A percentile compares a stretch with the other conserved stretches of the same genome.
These are phyloP conservation scores for Anguilla japonica DNA, from an alignment of 2,113 vertebrate species.

Conservation along the genomic window DNA sequence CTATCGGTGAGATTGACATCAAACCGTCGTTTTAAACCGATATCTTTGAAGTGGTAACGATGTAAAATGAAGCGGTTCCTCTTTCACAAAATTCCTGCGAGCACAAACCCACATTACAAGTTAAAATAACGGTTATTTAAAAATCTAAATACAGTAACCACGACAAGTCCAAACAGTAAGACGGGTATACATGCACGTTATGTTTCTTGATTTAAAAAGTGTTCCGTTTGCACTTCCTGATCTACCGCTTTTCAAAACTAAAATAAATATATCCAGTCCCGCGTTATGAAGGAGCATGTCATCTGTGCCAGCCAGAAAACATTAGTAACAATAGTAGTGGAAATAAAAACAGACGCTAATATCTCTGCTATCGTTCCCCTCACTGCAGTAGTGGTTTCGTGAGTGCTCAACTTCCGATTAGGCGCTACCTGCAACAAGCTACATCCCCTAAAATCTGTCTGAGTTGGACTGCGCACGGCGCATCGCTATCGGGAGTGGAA, in stretches of 20 bases:
- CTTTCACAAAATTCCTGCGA: constrained; percentile 12
- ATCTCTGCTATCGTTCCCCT: not conserved
- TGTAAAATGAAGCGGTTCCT: not conserved
- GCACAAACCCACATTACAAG: constrained; percentile 4
- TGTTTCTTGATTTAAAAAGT: constrained; percentile 19
- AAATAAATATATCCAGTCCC: constrained; percentile 14
- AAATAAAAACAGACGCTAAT: constrained; percentile 12
- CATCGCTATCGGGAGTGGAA: not conserved
- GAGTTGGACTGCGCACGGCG: too few relatives aligned
- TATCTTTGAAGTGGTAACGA: constrained; percentile 17
- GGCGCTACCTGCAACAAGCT: not conserved
- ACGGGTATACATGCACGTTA: constrained; percentile 26
- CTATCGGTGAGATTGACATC: not conserved
- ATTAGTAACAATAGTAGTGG: constrained; percentile 59
- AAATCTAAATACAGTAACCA: not conserved
- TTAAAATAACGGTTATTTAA: not conserved
- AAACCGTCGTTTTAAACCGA: not conserved
- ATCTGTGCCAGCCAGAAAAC: constrained; percentile 71
- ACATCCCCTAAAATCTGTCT: not conserved
- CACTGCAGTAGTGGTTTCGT: not conserved
- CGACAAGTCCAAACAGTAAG: constrained; percentile 7
- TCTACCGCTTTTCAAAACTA: constrained; percentile 33
- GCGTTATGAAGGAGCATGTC: constrained; percentile 38
- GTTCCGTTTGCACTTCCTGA: constrained; percentile 6
- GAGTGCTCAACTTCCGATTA: not conserved